Base-by-base conservation (phyloP, 2,113 vertebrate genomes). In the Propithecus coquereli region DNA sequence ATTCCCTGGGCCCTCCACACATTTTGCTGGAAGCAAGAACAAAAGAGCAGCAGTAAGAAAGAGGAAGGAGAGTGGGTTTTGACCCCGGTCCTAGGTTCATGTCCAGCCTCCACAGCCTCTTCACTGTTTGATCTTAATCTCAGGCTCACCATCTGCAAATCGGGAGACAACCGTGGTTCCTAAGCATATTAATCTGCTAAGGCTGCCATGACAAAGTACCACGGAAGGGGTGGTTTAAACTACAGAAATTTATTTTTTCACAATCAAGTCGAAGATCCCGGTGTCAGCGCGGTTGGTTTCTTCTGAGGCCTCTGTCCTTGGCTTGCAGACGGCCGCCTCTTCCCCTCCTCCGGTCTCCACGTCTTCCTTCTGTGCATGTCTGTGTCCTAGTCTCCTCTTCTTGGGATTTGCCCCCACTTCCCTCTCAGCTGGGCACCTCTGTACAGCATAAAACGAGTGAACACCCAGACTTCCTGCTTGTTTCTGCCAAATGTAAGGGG, bases 101-200 rank as follows among this genome's bases (percentile, higher is more conserved):
- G 1, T 22, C 54, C 27, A 0, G 0, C 17, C 43, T 63, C 34
- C 2, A 23, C 52, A 6, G 54, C 12, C 43, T 27, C 23, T n/a
- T n/a, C 17, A 16, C 63, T 68, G 45, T 40, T 50, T 12, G 61
- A 8, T 34, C 4, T 20, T 8, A 4, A 34, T 23, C 34, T 52
- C 20, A 8, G 70, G 3, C 6, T 52, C 18, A 2, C 45, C 18
- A 3, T 43, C 8, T 12, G 25, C 40, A 25, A 85, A 27, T 0
- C 8, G 7, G 32, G 50, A 34, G 32, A 22, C 4, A 10, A 16
- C 17, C 7, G 18, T 8, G 18, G 25, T 18, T 65, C 79, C 17
- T 40, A 2, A 1, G 0, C 7, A 2, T 2, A 34, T 18, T 18
- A 16, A 16, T 68, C 52, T 81, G 20, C 63, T 34, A 43, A 3